Percentiles rank a stretch among this genome's conserved stretches.
phyloP scores from a whole-genome alignment of 2,888 invertebrate genomes.

The Yponomeuta evonymella region DNA sequence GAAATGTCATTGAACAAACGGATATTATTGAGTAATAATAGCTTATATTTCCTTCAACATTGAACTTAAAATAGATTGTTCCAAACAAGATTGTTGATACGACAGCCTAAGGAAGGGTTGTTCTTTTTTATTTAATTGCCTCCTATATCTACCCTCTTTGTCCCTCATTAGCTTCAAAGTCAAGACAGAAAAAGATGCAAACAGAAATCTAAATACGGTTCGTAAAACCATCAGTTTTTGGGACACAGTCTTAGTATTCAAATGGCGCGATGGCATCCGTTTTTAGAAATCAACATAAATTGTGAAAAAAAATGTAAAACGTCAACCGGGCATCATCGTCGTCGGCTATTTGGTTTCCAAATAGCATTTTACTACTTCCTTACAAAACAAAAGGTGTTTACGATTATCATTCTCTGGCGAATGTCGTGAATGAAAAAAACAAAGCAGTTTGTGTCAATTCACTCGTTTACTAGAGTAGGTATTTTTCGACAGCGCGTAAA shows the following conservation, averaged over 20 bases:
- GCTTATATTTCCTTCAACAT: slow-evolving; percentile 31
- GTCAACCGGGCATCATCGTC: slow-evolving; percentile 24
- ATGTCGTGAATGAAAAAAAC: not conserved
- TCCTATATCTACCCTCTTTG: slow-evolving; percentile 54
- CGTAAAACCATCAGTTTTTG: slow-evolving; percentile 32
- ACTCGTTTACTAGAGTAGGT: not conserved
- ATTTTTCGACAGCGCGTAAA: not conserved
- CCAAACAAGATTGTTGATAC: slow-evolving; percentile 57
- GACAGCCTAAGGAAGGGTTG: slow-evolving; percentile 73
- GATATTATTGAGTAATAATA: slow-evolving; percentile 19
- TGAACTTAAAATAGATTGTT: slow-evolving; percentile 36
- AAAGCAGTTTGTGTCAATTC: not conserved
- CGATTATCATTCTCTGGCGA: not conserved
- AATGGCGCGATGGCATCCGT: slow-evolving; percentile 70
- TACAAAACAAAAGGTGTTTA: slow-evolving; percentile 38
- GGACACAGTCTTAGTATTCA: slow-evolving; percentile 64
- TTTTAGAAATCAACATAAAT: slow-evolving; percentile 60
- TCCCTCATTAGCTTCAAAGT: slow-evolving; percentile 32
- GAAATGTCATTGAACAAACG: slow-evolving; percentile 22
- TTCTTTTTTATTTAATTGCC: slow-evolving; percentile 66
- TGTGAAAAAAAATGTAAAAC: slow-evolving; percentile 44
- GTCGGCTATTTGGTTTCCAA: slow-evolving; percentile 54
- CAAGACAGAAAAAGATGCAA: slow-evolving; percentile 37
- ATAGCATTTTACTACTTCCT: slow-evolving; percentile 68
- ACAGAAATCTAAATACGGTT: slow-evolving; percentile 32